Percentiles rank a stretch among this genome's conserved stretches.
phyloP scores from a whole-genome alignment of 2,888 invertebrate species.

The Cheilosia scutellata region DNA sequence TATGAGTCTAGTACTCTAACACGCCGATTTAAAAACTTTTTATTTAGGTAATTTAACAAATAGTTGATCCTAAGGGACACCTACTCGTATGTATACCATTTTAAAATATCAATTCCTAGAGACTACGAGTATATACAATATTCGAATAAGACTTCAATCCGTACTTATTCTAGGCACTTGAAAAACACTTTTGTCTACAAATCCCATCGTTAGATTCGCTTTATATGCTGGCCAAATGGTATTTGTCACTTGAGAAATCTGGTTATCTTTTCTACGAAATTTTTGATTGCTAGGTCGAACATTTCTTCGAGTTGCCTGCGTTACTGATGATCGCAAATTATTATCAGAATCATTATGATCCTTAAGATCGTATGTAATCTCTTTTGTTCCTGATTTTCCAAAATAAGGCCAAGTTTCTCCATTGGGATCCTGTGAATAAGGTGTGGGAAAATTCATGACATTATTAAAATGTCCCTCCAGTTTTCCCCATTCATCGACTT shows the following conservation, averaged over 20 bases:
- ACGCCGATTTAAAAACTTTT: too few relatives aligned
- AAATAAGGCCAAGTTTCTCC: slow-evolving; percentile 82
- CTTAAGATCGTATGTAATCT: slow-evolving; percentile 36
- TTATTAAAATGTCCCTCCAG: slow-evolving; percentile 82
- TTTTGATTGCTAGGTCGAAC: slow-evolving; percentile 3
- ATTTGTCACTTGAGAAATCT: background rate
- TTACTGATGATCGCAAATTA: background rate
- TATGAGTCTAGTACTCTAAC: too few relatives aligned
- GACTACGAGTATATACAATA: background rate
- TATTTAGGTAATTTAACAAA: too few relatives aligned
- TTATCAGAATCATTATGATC: background rate
- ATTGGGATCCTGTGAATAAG: slow-evolving; percentile 79
- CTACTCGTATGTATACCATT: too few relatives aligned
- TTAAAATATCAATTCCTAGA: background rate
- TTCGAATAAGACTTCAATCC: slow-evolving; percentile 11
- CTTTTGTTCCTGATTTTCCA: slow-evolving; percentile 75
- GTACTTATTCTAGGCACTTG: slow-evolving; percentile 77
- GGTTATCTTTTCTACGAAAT: slow-evolving; percentile 27
- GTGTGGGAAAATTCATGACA: slow-evolving; percentile 77
- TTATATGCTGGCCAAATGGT: slow-evolving; percentile 74
- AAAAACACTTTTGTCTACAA: slow-evolving; percentile 81
- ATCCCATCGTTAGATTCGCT: slow-evolving; percentile 81
- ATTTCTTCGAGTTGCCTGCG: slow-evolving; percentile 10
- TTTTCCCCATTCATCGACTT: slow-evolving; percentile 83
- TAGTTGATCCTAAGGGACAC: too few relatives aligned